Evolutionary conservation across 2,888 invertebrate species (phyloP).

Genomic region (Ochropacha duplaris): DNA sequence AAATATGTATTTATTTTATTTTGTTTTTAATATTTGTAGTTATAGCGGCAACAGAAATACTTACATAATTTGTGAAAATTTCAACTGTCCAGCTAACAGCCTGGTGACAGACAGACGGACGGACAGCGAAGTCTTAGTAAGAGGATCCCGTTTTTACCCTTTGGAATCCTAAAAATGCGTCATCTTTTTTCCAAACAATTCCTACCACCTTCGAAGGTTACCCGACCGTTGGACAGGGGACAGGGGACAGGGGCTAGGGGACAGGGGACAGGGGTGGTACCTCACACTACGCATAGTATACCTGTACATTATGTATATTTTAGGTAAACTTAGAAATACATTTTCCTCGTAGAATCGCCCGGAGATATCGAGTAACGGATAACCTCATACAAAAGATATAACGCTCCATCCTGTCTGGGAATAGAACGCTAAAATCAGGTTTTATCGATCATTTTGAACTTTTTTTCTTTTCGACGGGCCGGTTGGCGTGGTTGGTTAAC

Average conservation of each 20-base stretch:
- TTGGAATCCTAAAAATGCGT: no score
- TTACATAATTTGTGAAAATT: no score
- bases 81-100: no score
- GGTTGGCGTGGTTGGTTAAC: no score
- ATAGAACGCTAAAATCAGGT: background rate
- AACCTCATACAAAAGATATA: background rate
- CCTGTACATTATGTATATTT: background rate
- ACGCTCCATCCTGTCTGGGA: background rate
- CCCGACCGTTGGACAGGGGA: background rate
- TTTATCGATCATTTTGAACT: background rate
- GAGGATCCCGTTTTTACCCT: no score
- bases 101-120: no score
- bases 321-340: background rate
- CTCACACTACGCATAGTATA: background rate
- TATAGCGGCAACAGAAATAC: no score
- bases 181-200: background rate
- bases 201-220: background rate
- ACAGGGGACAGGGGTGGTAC: background rate
- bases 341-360: background rate
- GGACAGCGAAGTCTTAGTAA: no score
- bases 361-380: background rate
- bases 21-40: no score
- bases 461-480: no score
- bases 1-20: no score
- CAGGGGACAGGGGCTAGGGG: no score